These are phyloP conservation scores for Amblyornis subalaris DNA, from an alignment of 2,113 vertebrate genomes.

Conservation along the genomic window DNA sequence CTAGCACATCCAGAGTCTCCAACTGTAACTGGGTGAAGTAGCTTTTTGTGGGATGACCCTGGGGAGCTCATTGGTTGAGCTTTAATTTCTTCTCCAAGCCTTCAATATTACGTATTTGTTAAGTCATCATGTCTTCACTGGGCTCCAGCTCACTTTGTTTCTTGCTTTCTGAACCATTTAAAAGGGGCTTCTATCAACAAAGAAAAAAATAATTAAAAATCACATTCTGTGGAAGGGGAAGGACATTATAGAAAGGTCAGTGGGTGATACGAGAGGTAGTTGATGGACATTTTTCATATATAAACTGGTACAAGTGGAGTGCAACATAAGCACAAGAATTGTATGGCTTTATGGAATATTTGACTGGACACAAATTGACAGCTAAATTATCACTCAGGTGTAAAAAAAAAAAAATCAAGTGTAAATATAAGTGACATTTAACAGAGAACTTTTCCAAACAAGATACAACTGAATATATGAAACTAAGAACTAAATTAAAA, in stretches of 20 bases:
- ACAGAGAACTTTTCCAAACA: constrained; percentile 72
- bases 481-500: constrained; percentile 72
- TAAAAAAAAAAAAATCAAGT: constrained; percentile 60
- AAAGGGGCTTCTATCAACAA: not conserved
- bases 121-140: not conserved
- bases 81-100: not conserved
- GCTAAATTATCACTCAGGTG: constrained; percentile 81
- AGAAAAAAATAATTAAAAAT: not conserved
- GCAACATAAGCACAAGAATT: constrained; percentile 56
- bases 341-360: constrained; percentile 69
- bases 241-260: constrained; percentile 22
- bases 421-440: constrained; percentile 79
- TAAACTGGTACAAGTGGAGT: constrained; percentile 27
- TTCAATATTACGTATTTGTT: not conserved
- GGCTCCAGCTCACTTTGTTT: not conserved
- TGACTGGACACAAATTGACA: constrained; percentile 73
- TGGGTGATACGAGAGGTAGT: not conserved
- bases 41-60: not conserved
- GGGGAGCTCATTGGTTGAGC: not conserved
- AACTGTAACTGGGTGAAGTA: not conserved
- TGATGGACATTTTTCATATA: constrained; percentile 10
- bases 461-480: constrained; percentile 68
- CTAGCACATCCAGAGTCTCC: not conserved
- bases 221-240: constrained; percentile 47
- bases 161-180: constrained; percentile 39